Evolutionary conservation across 2,797 vertebrate species (phyloP).

Genomic region (Monodelphis domestica): DNA sequence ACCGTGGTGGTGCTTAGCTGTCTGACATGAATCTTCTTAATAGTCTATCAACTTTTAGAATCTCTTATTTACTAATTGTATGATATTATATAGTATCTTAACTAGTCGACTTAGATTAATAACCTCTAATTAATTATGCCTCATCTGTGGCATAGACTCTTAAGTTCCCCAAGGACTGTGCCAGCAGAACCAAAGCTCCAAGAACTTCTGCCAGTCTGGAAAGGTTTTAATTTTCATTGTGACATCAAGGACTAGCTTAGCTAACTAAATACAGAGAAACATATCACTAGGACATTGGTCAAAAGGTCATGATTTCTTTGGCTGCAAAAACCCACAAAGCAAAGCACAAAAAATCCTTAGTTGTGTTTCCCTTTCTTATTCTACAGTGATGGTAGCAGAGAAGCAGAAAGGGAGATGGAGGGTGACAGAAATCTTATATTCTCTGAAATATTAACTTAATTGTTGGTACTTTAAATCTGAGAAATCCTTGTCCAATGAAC

Average conservation of each 20-base stretch:
- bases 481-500: background rate
- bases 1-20: background rate
- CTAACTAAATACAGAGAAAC: background rate
- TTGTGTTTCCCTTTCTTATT: background rate
- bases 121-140: background rate
- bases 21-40: background rate
- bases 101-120: background rate
- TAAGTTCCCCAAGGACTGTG: background rate
- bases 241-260: background rate
- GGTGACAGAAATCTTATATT: background rate
- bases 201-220: background rate
- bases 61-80: background rate
- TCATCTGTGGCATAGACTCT: background rate
- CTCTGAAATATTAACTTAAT: background rate
- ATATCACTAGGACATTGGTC: background rate
- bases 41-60: background rate
- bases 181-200: background rate
- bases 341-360: background rate
- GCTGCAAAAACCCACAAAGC: background rate
- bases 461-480: background rate
- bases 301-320: background rate
- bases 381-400: background rate
- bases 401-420: background rate
- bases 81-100: background rate
- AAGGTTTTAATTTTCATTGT: background rate